phyloP scores from a whole-genome alignment of 92 coral and sea anemone species.

The Epizoanthus scotinus region DNA sequence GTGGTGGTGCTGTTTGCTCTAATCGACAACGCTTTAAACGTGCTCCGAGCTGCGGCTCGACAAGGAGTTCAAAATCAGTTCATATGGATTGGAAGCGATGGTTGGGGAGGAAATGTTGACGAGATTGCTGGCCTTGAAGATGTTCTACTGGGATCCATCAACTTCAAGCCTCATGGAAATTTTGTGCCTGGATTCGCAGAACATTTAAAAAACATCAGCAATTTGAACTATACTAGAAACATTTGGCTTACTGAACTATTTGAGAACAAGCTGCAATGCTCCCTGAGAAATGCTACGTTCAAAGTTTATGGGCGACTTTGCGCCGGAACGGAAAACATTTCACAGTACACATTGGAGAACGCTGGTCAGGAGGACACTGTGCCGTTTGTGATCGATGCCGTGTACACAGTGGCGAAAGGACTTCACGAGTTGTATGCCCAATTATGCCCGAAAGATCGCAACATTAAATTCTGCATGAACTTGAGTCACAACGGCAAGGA shows the following conservation, averaged over 20 bases:
- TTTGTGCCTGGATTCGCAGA: constrained; percentile 16
- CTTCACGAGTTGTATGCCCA: constrained; percentile 29
- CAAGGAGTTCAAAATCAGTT: neutral
- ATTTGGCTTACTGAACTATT: constrained; percentile 29
- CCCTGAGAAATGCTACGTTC: constrained; percentile 23
- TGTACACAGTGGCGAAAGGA: constrained; percentile 44
- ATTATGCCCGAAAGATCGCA: constrained; percentile 19
- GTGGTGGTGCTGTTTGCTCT: constrained; percentile 34
- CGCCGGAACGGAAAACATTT: neutral
- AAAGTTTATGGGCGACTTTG: constrained; percentile 1
- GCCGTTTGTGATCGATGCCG: constrained; percentile 50
- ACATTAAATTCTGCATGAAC: constrained; percentile 29
- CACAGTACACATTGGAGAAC: neutral
- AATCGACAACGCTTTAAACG: constrained; percentile 36
- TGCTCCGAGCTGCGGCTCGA: constrained; percentile 35
- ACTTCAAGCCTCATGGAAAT: constrained; percentile 33
- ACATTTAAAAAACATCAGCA: constrained; percentile 15
- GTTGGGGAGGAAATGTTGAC: constrained; percentile 41
- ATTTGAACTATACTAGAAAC: constrained; percentile 1
- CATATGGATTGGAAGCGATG: constrained; percentile 38
- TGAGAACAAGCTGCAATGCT: constrained; percentile 24
- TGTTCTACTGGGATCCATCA: constrained; percentile 20
- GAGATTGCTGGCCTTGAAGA: constrained; percentile 27
- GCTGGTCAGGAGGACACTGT: constrained; percentile 35
- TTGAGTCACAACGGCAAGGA: constrained; percentile 41